Evolutionary conservation across 2,888 invertebrate genomes (phyloP).

Genomic region (Apamea anceps): DNA sequence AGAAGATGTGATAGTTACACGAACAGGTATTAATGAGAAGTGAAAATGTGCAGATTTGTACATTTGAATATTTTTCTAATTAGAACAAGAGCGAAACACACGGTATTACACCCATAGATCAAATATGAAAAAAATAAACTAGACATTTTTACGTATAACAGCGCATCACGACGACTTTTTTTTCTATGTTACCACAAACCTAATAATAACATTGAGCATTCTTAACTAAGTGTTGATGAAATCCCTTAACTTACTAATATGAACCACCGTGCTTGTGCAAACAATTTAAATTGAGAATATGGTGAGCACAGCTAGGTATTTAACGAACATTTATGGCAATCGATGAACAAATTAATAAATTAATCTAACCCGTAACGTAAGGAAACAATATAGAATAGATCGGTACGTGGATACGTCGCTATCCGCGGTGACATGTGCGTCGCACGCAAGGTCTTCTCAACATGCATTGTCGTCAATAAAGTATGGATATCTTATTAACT

Average conservation of each 20-base stretch:
- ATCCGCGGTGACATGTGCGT: constrained; percentile 79
- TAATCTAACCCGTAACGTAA: constrained; percentile 84
- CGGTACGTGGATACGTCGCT: constrained; percentile 80
- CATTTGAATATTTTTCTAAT: constrained; percentile 58
- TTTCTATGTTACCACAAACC: constrained; percentile 71
- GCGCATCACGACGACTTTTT: constrained; percentile 76
- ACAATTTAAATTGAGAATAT: constrained; percentile 77
- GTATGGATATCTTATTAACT: constrained; percentile 49
- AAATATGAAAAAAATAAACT: constrained; percentile 69
- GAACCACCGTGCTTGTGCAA: constrained; percentile 87
- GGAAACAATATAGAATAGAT: constrained; percentile 75
- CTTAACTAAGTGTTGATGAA: constrained; percentile 81
- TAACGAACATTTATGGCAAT: constrained; percentile 88
- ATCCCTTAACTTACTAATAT: constrained; percentile 79
- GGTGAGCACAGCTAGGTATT: constrained; percentile 81
- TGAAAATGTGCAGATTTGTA: constrained; percentile 65
- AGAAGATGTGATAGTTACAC: constrained; percentile 54
- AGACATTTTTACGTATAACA: constrained; percentile 76
- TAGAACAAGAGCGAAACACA: constrained; percentile 55
- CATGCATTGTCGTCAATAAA: constrained; percentile 45
- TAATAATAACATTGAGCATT: constrained; percentile 87
- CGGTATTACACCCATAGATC: constrained; percentile 58
- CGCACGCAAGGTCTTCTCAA: constrained; percentile 69
- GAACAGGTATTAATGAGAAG: constrained; percentile 45
- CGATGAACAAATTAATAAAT: constrained; percentile 81